Evolutionary conservation across 2,888 invertebrate genomes (phyloP), one percentile per base, ranked within the genome.

Genomic region (Conops quadrifasciatus): DNA sequence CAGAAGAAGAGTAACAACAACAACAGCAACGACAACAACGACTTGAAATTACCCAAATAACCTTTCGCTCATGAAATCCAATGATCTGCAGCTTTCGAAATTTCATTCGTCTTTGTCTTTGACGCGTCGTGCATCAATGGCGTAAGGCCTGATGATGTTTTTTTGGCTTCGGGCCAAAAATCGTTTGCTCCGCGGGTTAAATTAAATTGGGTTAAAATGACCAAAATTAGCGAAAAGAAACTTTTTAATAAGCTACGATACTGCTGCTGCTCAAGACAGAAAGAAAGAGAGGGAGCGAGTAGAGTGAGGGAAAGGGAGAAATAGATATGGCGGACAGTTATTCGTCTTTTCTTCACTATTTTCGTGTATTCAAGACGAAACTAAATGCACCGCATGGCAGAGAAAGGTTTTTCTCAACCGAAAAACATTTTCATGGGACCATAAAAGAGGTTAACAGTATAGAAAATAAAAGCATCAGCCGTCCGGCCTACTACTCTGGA

Each of bases 171-270:
- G 53, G 21, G 53, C 7, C n/a, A n/a, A 21, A 24, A 56, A 56
- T 13, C 24, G 53, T 56, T 56, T 69, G 56, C 30, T 19, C 58
- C 19, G 13, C 47, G 47, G 47, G 67, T 47, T 21, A 15, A 49
- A 60, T 64, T 70, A 58, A 47, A 60, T 45, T 64, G 53, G 71
- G 66, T 56, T 68, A 47, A 71, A 73, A 67, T 66, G 68, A 72
- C 65, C 73, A 74, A 75, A 76, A 77, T 73, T 74, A 75, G 76
- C 75, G 72, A 71, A 72, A 77, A 73, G 76, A 76, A 76, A 76
- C 75, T 76, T 77, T 65, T 65, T 71, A 73, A 71, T 71, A 66
- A 67, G 69, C 51, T 49, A 68, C 51, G 62, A 36, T 68, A 28
- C 43, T 45, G 51, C 28, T 47, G 15, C 21, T 43, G n/a, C n/a